A percentile compares a stretch with the other conserved stretches of the same genome.
These are phyloP conservation scores for Xerus inauris DNA, from an alignment of 2,113 vertebrate genomes.

Conservation along the genomic window DNA sequence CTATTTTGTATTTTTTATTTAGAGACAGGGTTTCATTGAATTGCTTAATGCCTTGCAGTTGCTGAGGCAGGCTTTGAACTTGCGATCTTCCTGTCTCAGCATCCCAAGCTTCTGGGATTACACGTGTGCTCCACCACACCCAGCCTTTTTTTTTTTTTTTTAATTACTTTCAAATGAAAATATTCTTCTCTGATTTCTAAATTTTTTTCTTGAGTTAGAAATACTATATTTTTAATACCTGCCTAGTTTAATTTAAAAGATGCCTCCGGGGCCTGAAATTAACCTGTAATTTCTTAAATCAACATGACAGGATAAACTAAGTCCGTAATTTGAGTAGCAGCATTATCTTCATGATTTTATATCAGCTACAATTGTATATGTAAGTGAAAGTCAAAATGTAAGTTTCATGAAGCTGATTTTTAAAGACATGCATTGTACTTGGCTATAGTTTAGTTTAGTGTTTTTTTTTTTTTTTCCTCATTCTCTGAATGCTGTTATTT, in stretches of 20 bases:
- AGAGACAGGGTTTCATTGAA: no score
- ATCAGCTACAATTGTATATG: background rate
- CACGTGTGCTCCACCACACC: no score
- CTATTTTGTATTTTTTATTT: no score
- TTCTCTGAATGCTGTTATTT: background rate
- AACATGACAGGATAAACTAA: background rate
- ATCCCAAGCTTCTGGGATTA: no score
- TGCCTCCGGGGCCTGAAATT: conserved; percentile 6
- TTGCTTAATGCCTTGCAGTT: no score
- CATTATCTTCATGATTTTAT: conserved; percentile 20
- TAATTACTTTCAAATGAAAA: conserved; percentile 13
- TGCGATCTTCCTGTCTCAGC: no score
- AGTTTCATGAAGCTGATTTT: background rate
- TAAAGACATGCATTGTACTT: background rate
- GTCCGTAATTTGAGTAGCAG: background rate
- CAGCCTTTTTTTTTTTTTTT: background rate
- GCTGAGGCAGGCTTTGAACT: no score
- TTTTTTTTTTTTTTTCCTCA: background rate
- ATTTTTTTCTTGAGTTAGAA: conserved; percentile 41
- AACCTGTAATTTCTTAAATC: conserved; percentile 21
- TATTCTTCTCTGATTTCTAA: conserved; percentile 13
- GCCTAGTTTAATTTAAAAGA: conserved; percentile 2
- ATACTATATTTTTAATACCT: background rate
- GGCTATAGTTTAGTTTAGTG: background rate
- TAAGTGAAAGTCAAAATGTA: background rate